phyloP scores from a whole-genome alignment of 2,113 vertebrate species.

The Alethe castanea region DNA sequence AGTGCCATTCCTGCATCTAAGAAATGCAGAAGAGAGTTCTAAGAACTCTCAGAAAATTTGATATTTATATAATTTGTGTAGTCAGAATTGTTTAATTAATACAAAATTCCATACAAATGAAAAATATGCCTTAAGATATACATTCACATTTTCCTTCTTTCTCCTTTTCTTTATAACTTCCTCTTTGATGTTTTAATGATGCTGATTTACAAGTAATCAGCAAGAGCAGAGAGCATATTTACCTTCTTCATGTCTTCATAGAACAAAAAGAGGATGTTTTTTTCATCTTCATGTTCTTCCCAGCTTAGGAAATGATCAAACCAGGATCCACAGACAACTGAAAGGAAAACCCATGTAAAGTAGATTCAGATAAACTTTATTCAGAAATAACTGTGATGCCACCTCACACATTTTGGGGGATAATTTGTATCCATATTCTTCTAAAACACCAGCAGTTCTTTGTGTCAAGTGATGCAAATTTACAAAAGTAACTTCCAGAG shows the following conservation, averaged over 20 bases:
- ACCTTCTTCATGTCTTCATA: constrained; percentile 79
- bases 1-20: neutral
- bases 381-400: neutral
- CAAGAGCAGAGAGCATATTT: neutral
- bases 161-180: neutral
- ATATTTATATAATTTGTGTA: neutral
- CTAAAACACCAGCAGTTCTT: neutral
- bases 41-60: neutral
- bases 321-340: constrained; percentile 77
- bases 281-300: constrained; percentile 64
- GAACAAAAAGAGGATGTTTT: constrained; percentile 70
- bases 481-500: neutral
- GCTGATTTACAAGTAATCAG: neutral
- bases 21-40: neutral
- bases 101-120: neutral
- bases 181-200: neutral
- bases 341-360: neutral
- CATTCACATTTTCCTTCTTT: neutral
- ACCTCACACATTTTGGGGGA: neutral
- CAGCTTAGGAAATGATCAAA: constrained; percentile 76
- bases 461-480: neutral
- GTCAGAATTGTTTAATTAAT: neutral
- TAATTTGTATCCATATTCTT: neutral
- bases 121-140: neutral
- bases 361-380: neutral